Evolutionary conservation across 2,888 invertebrate species (phyloP), one percentile per base, ranked within the genome.

Genomic region (Platycheirus albimanus): DNA sequence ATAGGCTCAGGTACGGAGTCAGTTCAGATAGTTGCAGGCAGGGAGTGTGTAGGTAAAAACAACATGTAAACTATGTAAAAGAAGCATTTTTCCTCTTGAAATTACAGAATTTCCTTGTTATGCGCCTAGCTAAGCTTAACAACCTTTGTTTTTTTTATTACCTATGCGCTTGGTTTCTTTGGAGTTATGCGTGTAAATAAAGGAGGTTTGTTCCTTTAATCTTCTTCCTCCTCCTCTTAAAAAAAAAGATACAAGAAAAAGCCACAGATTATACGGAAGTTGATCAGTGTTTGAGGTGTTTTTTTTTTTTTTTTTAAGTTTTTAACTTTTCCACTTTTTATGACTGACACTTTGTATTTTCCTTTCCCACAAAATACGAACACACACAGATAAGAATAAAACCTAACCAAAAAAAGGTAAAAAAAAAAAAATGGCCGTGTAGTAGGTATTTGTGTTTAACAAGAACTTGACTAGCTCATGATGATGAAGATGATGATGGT

Each of bases 391-490:
- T n/a, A n/a, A 15, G 41, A 58, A 36, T 19, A n/a, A 43, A 43
- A 41, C 8, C 4, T 10, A 10, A 36, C 4, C 47, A 8, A 58
- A 24, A 51, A 20, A 10, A 15, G 13, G 38, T 28, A 41, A 41
- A 61, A 28, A 17, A 43, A 43, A 41, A 41, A 61, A 28, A 17
- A 43, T 61, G 13, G 13, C 10, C 7, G 45, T 51, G 28, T 43
- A 11, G 33, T 58, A 33, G 30, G 28, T 58, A 38, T 45, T 38
- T 47, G 6, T 75, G 33, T 76, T 69, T 76, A 61, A 52, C 67
- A 30, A 61, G 76, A 69, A 69, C 76, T 78, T 58, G 71, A 71
- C 51, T 77, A 43, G 43, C 33, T 66, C 36, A 36, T 56, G 36
- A 8, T 19, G 36, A 36, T 38, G 38, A 41, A 0, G 36, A 19